Evolutionary conservation across 2,888 invertebrate genomes (phyloP), one percentile per base, ranked within the genome.

Genomic region (Caradrina clavipalpis): DNA sequence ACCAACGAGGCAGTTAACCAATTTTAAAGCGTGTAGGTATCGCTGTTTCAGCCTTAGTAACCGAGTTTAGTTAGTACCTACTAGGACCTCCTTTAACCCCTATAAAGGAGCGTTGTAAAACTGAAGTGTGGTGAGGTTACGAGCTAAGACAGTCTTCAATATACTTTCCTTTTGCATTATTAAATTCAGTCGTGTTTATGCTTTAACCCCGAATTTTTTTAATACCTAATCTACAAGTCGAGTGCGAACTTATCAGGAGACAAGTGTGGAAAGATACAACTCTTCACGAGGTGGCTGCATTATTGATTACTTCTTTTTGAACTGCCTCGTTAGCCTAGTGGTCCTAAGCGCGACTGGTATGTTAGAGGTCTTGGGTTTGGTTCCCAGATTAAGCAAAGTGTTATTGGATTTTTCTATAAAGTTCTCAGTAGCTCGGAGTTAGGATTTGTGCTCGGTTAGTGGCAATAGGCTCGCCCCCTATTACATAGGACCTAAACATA

Each of bases 51-150:
- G 67, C 58, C 35, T 69, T 49, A 42, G 57, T 57, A 58, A 54
- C 57, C 31, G 61, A 42, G 58, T 80, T 80, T 70, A 70, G 55
- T 15, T 45, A 45, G 45, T 42, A 42, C 11, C 11, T 66, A 57
- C 63, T 75, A 69, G 57, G 22, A 55, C 55, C 39, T 31, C 54
- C 31, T 56, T 57, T 70, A 80, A 60, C 76, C 83, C 31, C 69
- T 68, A 61, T 69, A 63, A 69, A 69, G 59, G 65, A 35, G 39
- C 17, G 73, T 47, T 74, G 71, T 77, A 74, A 83, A 74, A 81
- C 56, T 78, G 84, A 78, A 83, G 63, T 72, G 68, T 63, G 62
- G 78, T 51, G 55, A 81, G 53, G 71, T 77, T 81, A 80, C 70
- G 81, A 70, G 56, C 70, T 74, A 31, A 21, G 31, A 42, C 49